phyloP scores from a whole-genome alignment of 2,797 vertebrate species.

The Philypnodon macrostomus region DNA sequence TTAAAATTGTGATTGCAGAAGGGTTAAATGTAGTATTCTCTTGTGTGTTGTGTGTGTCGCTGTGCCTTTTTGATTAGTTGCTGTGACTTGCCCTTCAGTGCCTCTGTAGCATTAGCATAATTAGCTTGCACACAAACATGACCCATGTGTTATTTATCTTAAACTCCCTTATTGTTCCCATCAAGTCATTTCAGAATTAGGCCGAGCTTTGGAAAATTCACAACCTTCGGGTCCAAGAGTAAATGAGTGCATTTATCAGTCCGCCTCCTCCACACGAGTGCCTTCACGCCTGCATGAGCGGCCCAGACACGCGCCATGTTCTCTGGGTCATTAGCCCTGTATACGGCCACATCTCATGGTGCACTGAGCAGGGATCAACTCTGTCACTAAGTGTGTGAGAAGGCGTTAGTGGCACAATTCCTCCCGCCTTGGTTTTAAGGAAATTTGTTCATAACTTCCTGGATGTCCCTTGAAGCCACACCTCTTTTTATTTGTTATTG shows the following conservation, averaged over 20 bases:
- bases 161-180: constrained; percentile 2
- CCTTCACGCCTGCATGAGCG: constrained; percentile 31
- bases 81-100: not conserved
- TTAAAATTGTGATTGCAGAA: too few species aligned
- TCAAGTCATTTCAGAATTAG: constrained; percentile 6
- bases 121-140: not conserved
- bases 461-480: too few species aligned
- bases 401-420: not conserved
- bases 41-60: too few species aligned
- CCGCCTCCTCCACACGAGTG: constrained; percentile 10
- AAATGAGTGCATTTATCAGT: constrained; percentile 15
- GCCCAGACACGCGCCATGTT: constrained; percentile 49
- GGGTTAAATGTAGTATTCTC: too few species aligned
- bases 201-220: not conserved
- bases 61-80: too few species aligned
- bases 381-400: constrained; percentile 11
- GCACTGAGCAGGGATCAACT: constrained; percentile 38
- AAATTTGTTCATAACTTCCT: too few species aligned
- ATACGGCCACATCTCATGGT: constrained; percentile 38
- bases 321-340: constrained; percentile 47
- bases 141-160: not conserved
- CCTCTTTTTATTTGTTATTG: too few species aligned
- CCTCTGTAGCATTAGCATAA: not conserved
- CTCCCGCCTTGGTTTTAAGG: constrained; percentile 21
- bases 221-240: not conserved